Evolutionary conservation across 2,888 invertebrate species (phyloP), one percentile per base, ranked within the genome.

Genomic region (Mimachlamys varia): DNA sequence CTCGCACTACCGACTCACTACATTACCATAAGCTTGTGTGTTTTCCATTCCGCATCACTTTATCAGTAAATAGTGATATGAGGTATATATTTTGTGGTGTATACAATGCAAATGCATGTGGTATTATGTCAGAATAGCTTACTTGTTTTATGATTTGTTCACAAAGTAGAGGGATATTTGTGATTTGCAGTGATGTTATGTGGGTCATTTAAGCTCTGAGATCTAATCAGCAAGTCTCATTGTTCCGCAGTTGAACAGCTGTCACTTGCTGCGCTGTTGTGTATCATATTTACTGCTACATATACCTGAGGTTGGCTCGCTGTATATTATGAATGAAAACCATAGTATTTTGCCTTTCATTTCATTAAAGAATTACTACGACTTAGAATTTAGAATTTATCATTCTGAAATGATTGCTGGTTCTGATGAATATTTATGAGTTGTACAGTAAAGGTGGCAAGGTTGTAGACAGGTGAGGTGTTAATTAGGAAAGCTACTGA

Each of bases 151-250:
- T 27, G 33, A 33, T 76, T 27, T 76, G 27, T 76, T 76, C 7
- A 15, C 33, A 33, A 76, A 76, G 76, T 27, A 76, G 76, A 33
- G 33, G 33, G 10, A 12, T 76, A 76, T 33, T 76, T 27, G 76
- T 76, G 76, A 76, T 76, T 76, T 76, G 76, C 22, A 12, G 76
- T 76, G 33, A 27, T 76, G 76, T 76, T 76, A 76, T 76, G 76
- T 76, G 76, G 76, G 76, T 76, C 76, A 76, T 76, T 27, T 76
- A 33, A 76, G 76, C 76, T 76, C 7, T 27, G 76, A 76, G 76
- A 76, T 76, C 27, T 76, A 33, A 76, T 76, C 76, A 76, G 76
- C 33, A 22, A 7, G 44, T 44, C 44, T 53, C 53, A 53, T 76
- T 76, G 76, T 76, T 76, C 33, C 12, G 13, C 15, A 2, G 33